A percentile compares a stretch with the other conserved stretches of the same genome.
Conservation (phyloP, 1,140 invertebrate genomes). For the Scylla paramamosain region DNA sequence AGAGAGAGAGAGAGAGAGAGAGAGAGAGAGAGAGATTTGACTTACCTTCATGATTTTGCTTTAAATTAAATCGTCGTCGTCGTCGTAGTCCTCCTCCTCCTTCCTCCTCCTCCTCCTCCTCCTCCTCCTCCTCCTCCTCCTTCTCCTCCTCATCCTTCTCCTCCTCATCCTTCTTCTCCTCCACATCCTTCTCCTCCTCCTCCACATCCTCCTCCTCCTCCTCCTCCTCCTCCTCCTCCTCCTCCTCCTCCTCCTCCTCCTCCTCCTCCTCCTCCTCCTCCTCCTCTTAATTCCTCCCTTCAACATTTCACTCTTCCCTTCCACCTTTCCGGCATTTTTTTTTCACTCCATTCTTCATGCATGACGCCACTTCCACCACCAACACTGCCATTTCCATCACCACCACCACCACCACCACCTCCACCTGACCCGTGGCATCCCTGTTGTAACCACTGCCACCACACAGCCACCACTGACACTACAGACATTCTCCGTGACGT, state of each 20-base stretch:
- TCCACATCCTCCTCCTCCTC: not conserved
- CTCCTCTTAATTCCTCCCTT: not conserved
- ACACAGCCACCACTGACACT: too few relatives aligned
- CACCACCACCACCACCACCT: constrained; percentile 34
- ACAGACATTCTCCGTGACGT: too few relatives aligned
- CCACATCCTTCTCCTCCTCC: too few relatives aligned
- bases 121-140: not conserved
- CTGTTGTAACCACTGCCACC: too few relatives aligned
- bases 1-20: too few relatives aligned
- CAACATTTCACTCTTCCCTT: not conserved
- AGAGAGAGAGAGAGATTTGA: too few relatives aligned
- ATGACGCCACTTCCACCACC: not conserved
- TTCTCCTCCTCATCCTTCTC: not conserved
- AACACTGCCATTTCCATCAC: not conserved
- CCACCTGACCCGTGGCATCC: too few relatives aligned
- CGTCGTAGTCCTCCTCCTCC: too few relatives aligned
- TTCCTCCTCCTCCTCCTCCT: not conserved
- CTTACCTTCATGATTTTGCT: too few relatives aligned
- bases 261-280: not conserved
- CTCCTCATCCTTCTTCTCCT: not conserved
- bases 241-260: not conserved
- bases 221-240: not conserved
- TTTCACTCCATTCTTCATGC: not conserved
- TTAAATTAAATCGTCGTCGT: too few relatives aligned
- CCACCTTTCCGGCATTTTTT: not conserved